Evolutionary conservation across 2,888 invertebrate genomes (phyloP).

Genomic region (Parnassius smintheus): DNA sequence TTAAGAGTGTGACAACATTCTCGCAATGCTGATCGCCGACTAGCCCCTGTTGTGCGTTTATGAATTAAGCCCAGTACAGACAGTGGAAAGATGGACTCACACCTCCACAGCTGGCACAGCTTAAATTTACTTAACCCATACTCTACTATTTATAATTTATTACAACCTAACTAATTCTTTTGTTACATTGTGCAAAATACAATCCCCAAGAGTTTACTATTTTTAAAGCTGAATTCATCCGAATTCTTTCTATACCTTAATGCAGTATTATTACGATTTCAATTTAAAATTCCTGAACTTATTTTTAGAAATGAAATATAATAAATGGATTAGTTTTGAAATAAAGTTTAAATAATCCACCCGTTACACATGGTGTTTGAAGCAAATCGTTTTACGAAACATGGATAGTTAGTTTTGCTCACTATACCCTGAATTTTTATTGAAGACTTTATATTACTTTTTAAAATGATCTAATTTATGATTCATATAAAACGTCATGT

Average conservation of each 20-base stretch:
- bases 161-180: slow-evolving; percentile 69
- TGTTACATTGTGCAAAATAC: slow-evolving; percentile 72
- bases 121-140: slow-evolving; percentile 53
- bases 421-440: too few relatives aligned
- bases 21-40: slow-evolving; percentile 35
- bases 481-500: slow-evolving; percentile 61
- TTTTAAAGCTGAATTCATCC: slow-evolving; percentile 57
- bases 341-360: too few relatives aligned
- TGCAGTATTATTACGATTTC: not conserved
- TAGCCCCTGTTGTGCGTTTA: slow-evolving; percentile 39
- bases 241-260: slow-evolving; percentile 36
- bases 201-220: slow-evolving; percentile 54
- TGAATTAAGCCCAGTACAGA: slow-evolving; percentile 17
- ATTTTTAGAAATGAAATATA: too few relatives aligned
- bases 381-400: too few relatives aligned
- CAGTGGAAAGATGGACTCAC: slow-evolving; percentile 26
- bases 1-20: slow-evolving; percentile 12
- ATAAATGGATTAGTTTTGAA: too few relatives aligned
- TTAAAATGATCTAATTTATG: slow-evolving; percentile 55
- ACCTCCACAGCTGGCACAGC: slow-evolving; percentile 45
- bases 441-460: slow-evolving; percentile 17
- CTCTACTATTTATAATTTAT: slow-evolving; percentile 71
- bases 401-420: too few relatives aligned
- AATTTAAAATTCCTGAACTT: too few relatives aligned
- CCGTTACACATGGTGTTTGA: too few relatives aligned